Evolutionary conservation across 1,140 invertebrate genomes (phyloP).

Genomic region (Agrypnia vestita): DNA sequence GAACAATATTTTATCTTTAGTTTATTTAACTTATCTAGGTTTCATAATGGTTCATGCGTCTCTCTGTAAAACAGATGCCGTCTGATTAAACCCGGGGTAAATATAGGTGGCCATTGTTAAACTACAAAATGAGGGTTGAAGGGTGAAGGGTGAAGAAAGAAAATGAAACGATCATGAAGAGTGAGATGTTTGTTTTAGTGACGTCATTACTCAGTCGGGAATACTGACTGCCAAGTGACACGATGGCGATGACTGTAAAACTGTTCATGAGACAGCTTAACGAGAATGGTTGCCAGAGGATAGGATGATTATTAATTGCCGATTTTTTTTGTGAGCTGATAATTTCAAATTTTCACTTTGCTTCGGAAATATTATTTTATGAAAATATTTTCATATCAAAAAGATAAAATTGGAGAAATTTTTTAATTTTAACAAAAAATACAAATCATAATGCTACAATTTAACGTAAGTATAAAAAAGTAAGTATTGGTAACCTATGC

Average conservation of each 20-base stretch:
- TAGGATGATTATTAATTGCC: no score
- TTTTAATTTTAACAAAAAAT: no score
- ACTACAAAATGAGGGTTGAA: conserved; percentile 33
- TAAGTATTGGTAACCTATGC: no score
- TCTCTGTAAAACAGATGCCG: not conserved
- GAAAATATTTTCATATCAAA: no score
- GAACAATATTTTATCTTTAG: not conserved
- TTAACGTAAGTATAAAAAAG: no score
- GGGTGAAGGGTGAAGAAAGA: conserved; percentile 43
- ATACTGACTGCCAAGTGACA: conserved; percentile 33
- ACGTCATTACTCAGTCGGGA: conserved; percentile 26
- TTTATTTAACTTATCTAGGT: not conserved
- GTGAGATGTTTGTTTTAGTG: conserved; percentile 51
- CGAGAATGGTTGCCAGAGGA: no score
- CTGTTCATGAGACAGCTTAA: no score
- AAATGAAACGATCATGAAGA: conserved; percentile 47
- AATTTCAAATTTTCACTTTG: no score
- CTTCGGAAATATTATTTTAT: no score
- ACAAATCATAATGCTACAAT: no score
- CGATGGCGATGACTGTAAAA: not conserved
- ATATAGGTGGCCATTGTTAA: conserved; percentile 42
- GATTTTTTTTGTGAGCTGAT: no score
- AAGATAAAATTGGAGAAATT: no score
- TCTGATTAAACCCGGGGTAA: conserved; percentile 31
- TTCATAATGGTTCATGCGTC: not conserved